Conservation (phyloP, 2,113 vertebrate genomes). For the Hippocampus barbouri region DNA sequence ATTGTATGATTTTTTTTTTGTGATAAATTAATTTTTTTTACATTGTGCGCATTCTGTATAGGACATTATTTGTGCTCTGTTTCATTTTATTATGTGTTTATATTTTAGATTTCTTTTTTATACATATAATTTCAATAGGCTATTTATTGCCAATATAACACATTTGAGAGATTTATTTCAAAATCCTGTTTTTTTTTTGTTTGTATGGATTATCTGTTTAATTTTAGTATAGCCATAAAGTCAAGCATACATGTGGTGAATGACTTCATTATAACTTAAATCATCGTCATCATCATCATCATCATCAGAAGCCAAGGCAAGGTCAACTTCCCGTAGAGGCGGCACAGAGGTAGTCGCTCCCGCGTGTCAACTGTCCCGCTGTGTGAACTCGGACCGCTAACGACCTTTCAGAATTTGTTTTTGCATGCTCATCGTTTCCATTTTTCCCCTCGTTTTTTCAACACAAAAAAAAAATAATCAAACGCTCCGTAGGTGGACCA, state of each 20-base stretch:
- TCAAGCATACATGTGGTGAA: neutral
- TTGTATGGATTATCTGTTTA: neutral
- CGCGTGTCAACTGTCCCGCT: constrained; percentile 55
- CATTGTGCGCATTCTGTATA: too few species aligned
- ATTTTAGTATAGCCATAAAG: neutral
- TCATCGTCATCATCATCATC: constrained; percentile 33
- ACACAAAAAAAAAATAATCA: neutral
- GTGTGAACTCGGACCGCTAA: constrained; percentile 53
- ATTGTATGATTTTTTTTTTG: too few species aligned
- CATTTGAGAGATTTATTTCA: too few species aligned
- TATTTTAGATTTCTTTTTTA: too few species aligned
- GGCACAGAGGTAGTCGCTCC: constrained; percentile 64
- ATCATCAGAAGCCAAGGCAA: constrained; percentile 59
- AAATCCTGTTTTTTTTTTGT: neutral
- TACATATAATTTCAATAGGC: neutral
- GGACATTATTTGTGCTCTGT: too few species aligned
- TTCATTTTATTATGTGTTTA: too few species aligned
- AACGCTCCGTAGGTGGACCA: constrained; percentile 67
- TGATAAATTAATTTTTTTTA: neutral
- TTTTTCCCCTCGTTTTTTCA: neutral
- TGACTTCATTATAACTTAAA: constrained; percentile 6
- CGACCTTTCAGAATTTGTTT: constrained; percentile 24
- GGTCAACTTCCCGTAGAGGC: constrained; percentile 58
- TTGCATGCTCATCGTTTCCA: neutral
- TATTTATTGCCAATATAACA: too few species aligned